These are phyloP conservation scores for Ochotona princeps DNA, from an alignment of 2,113 vertebrate genomes.

Conservation along the genomic window DNA sequence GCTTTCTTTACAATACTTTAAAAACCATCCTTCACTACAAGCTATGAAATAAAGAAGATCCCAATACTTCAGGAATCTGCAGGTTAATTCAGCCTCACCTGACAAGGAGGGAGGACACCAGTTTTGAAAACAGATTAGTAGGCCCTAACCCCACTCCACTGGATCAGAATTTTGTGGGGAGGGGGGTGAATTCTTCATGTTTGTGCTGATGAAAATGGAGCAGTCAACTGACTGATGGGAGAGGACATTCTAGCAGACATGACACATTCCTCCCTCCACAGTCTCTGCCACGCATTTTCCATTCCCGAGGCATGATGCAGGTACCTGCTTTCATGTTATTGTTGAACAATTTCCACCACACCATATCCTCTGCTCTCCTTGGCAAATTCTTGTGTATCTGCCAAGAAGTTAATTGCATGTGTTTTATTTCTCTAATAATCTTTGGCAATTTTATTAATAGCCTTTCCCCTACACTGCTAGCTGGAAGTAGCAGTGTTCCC, in stretches of 20 bases:
- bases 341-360: background rate
- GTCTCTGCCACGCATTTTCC: background rate
- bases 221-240: background rate
- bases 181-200: background rate
- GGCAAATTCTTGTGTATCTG: background rate
- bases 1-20: background rate
- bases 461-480: background rate
- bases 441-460: background rate
- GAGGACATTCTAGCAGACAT: background rate
- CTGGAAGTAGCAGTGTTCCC: background rate
- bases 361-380: background rate
- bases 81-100: background rate
- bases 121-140: slow-evolving; percentile 5
- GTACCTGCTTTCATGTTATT: background rate
- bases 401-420: background rate
- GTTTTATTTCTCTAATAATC: background rate
- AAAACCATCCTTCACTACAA: background rate
- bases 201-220: background rate
- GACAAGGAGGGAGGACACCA: background rate
- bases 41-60: background rate
- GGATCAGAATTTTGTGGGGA: background rate
- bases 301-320: rapidly evolving
- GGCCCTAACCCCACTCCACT: background rate
- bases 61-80: background rate
- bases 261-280: background rate